These are phyloP conservation scores for Hippopotamus amphibius DNA, from an alignment of 2,113 vertebrate species.

Conservation along the genomic window DNA sequence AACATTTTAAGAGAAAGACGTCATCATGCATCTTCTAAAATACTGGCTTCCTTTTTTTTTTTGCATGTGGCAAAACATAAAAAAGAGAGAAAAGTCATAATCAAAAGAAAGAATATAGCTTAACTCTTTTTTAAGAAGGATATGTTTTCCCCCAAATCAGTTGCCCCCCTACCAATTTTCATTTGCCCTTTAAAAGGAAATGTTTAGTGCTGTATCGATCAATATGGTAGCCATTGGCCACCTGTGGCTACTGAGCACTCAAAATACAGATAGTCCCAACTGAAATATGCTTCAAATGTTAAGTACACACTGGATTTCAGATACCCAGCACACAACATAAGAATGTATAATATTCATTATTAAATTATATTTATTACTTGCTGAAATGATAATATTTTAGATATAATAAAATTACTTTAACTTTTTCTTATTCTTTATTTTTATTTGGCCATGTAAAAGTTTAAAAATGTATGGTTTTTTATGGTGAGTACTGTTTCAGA, in stretches of 20 bases:
- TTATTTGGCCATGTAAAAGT: neutral
- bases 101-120: neutral
- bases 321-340: neutral
- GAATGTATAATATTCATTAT: neutral
- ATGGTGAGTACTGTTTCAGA: neutral
- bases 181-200: neutral
- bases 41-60: neutral
- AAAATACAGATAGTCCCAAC: neutral
- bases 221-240: neutral
- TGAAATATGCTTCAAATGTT: neutral
- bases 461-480: neutral
- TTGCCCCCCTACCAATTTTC: neutral
- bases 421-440: neutral
- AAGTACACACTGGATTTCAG: neutral
- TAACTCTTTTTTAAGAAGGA: neutral
- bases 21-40: neutral
- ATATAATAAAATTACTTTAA: neutral
- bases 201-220: neutral
- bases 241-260: neutral
- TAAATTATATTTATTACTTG: neutral
- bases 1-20: neutral
- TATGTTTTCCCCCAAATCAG: neutral
- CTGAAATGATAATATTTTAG: neutral
- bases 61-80: neutral
- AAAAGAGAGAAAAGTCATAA: neutral